Evolutionary conservation across 2,888 invertebrate species (phyloP).

Genomic region (Blomia tropicalis): DNA sequence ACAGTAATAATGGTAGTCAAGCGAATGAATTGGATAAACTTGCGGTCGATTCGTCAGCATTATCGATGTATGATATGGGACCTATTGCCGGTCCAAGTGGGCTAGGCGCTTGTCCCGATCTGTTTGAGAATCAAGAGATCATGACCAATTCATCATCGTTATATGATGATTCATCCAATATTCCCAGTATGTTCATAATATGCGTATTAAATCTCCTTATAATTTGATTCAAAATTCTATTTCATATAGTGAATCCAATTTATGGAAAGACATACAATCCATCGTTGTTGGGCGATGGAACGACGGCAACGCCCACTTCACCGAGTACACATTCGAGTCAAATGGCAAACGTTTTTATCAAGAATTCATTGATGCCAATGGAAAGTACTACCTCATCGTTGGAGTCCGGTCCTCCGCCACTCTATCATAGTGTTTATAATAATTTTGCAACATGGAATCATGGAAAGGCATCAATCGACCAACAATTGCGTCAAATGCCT

Average conservation of each 20-base stretch:
- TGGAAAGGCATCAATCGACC: neutral
- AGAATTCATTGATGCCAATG: neutral
- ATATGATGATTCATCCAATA: neutral
- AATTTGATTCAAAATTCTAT: no score
- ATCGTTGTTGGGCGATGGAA: neutral
- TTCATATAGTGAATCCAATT: neutral
- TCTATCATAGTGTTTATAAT: neutral
- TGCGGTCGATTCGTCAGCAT: neutral
- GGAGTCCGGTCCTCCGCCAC: neutral
- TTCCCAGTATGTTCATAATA: neutral
- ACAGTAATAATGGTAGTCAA: neutral
- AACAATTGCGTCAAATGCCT: neutral
- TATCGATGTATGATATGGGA: neutral
- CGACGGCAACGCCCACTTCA: neutral
- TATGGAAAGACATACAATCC: neutral
- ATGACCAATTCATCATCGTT: slow-evolving; percentile 4
- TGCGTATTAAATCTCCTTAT: no score
- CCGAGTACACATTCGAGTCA: neutral
- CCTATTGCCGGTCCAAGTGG: neutral
- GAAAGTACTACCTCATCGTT: neutral
- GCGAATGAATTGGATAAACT: neutral
- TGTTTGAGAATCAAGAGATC: slow-evolving; percentile 2
- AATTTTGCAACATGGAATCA: neutral
- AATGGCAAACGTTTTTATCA: neutral
- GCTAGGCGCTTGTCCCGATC: neutral